Conservation (phyloP, 2,113 vertebrate genomes). For the Illadopsis cleaveri region DNA sequence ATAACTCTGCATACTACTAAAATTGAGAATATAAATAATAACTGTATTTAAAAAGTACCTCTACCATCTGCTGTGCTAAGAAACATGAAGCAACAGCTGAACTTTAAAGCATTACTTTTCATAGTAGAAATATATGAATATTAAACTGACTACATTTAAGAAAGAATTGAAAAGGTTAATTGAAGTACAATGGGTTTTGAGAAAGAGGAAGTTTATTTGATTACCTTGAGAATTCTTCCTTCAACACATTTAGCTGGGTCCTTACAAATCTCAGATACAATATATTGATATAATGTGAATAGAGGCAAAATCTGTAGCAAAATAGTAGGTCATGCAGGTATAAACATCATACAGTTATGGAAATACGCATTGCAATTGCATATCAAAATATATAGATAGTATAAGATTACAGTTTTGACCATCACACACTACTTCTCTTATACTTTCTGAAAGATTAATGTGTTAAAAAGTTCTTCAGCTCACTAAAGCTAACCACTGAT, state of each 20-base stretch:
- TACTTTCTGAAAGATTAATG: not conserved
- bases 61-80: not conserved
- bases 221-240: constrained; percentile 91
- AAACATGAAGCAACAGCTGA: not conserved
- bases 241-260: constrained; percentile 79
- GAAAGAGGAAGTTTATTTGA: not conserved
- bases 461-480: not conserved
- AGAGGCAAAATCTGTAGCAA: constrained; percentile 85
- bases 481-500: not conserved
- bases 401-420: not conserved
- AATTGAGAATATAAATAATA: not conserved
- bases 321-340: not conserved
- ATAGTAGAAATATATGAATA: not conserved
- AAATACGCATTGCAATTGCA: not conserved
- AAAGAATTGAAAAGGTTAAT: not conserved
- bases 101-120: not conserved
- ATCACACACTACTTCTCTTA: not conserved
- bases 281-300: constrained; percentile 84
- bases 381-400: not conserved
- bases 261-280: constrained; percentile 84
- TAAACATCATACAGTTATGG: not conserved
- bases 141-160: not conserved
- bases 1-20: not conserved
- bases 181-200: not conserved
- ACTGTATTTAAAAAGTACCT: not conserved